These are phyloP conservation scores for Drosophila affinis DNA, from an alignment of 2,888 invertebrate species.

Conservation along the genomic window DNA sequence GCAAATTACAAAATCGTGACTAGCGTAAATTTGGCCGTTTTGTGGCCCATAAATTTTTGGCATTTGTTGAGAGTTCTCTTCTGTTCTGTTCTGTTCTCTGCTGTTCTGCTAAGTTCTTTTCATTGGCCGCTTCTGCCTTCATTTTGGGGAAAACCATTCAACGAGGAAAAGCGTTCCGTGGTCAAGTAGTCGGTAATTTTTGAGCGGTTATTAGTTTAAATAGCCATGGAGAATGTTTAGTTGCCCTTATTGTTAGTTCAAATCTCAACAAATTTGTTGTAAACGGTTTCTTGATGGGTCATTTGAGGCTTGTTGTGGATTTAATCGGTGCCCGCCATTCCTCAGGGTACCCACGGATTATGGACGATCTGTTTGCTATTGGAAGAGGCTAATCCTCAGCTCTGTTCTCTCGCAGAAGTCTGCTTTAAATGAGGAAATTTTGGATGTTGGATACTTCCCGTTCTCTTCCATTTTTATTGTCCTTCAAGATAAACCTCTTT, in stretches of 20 bases:
- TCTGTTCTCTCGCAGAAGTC: no score
- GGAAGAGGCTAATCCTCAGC: no score
- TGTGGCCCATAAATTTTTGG: constrained; percentile 49
- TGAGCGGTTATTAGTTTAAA: constrained; percentile 71
- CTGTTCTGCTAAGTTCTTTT: background rate
- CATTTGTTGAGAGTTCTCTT: constrained; percentile 49
- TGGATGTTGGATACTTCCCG: background rate
- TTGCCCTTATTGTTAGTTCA: constrained; percentile 28
- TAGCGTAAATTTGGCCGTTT: constrained; percentile 71
- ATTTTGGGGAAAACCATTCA: background rate
- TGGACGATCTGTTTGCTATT: background rate
- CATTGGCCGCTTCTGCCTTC: background rate
- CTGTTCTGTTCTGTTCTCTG: constrained; percentile 10
- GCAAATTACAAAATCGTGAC: constrained; percentile 81
- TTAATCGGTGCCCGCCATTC: background rate
- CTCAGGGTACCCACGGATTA: background rate
- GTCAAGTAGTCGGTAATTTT: constrained; percentile 39
- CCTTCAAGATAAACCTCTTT: background rate
- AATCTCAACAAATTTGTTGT: constrained; percentile 26
- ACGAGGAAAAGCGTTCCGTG: background rate
- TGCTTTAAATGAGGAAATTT: no score
- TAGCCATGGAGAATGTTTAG: constrained; percentile 42
- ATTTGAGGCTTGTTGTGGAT: constrained; percentile 48
- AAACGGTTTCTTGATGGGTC: constrained; percentile 21
- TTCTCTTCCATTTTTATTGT: background rate